Conservation (phyloP, 2,888 invertebrate genomes). For the Pherbina coryleti region DNA sequence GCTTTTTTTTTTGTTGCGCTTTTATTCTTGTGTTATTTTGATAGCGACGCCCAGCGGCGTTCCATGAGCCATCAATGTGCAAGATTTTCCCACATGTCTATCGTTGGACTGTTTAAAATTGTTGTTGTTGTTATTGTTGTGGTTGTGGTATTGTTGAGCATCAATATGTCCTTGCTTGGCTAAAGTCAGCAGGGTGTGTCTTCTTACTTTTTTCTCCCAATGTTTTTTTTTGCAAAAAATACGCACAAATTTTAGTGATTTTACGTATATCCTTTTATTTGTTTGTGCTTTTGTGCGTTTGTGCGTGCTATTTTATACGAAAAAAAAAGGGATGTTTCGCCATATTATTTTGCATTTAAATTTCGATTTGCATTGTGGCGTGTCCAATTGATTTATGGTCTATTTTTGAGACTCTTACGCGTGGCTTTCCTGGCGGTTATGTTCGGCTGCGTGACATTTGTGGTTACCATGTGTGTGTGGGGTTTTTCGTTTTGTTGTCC, state of each 20-base stretch:
- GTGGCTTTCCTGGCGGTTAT: not conserved
- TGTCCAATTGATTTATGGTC: conserved; percentile 61
- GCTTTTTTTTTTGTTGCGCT: not conserved
- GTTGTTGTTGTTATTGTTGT: not conserved
- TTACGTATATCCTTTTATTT: not conserved
- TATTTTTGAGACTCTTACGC: not conserved
- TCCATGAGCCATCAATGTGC: not conserved
- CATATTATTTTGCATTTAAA: conserved; percentile 69
- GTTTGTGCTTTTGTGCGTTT: not conserved
- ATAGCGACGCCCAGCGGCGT: conserved; percentile 4
- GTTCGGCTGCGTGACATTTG: conserved; percentile 4
- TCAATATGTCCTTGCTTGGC: conserved; percentile 20
- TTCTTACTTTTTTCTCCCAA: not conserved
- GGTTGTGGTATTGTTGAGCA: not conserved
- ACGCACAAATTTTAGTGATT: not conserved
- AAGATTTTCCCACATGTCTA: not conserved
- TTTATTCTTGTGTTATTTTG: not conserved
- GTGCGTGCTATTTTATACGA: not conserved
- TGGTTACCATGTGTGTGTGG: not conserved
- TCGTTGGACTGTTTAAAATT: not conserved
- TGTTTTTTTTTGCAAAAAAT: not conserved
- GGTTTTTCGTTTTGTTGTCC: not conserved
- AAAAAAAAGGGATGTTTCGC: conserved; percentile 34
- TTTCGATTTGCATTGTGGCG: conserved; percentile 68
- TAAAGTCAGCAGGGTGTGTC: not conserved